Percentiles rank a stretch among this genome's conserved stretches.
Evolutionary conservation across 2,797 vertebrate genomes (phyloP).

Genomic region (Myotis planiceps): DNA sequence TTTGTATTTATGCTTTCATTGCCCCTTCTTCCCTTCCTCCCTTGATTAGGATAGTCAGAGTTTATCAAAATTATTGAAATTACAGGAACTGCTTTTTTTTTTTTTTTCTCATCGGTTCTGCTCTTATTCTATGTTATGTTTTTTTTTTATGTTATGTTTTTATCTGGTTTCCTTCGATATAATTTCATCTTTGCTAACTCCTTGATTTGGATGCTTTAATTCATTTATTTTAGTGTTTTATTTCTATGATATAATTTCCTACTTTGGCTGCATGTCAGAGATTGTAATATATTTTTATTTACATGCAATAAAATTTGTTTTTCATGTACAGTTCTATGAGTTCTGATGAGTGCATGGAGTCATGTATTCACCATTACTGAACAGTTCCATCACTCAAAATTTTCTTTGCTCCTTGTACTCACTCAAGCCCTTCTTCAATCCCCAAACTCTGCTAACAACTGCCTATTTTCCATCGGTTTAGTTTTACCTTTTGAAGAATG

Average conservation of each 20-base stretch:
- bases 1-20: neutral
- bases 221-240: neutral
- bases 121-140: neutral
- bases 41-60: no score
- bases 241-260: neutral
- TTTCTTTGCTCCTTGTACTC: neutral
- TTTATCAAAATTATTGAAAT: neutral
- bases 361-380: no score
- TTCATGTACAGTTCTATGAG: neutral
- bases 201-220: neutral
- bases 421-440: neutral
- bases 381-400: accelerated
- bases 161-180: neutral
- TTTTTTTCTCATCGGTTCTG: neutral
- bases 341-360: neutral
- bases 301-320: neutral
- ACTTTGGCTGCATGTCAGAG: neutral
- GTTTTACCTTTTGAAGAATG: neutral
- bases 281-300: neutral
- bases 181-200: neutral
- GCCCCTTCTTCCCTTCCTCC: neutral
- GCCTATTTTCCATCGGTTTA: neutral
- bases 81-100: no score
- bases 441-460: neutral
- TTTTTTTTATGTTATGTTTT: neutral